These are phyloP conservation scores for Spodoptera picta DNA, from an alignment of 2,888 invertebrate genomes.

Conservation along the genomic window DNA sequence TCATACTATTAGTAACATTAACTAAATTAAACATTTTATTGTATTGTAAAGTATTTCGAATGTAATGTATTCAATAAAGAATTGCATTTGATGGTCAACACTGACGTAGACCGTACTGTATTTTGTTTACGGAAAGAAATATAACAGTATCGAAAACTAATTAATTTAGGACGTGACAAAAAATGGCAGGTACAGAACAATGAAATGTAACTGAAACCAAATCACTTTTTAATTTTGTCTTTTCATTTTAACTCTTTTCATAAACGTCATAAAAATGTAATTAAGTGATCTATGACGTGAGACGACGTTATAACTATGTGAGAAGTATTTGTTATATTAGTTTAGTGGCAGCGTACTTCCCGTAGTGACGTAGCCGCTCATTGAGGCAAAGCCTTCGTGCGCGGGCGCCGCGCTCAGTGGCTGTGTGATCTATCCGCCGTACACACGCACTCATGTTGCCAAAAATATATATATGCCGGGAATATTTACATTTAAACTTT, in stretches of 20 bases:
- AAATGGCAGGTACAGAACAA: constrained; percentile 33
- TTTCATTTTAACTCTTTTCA: constrained; percentile 45
- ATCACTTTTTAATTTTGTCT: constrained; percentile 63
- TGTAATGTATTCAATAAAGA: constrained; percentile 28
- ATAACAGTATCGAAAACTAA: constrained; percentile 11
- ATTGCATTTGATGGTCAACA: constrained; percentile 35
- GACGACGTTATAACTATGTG: constrained; percentile 62
- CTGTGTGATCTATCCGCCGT: constrained; percentile 84
- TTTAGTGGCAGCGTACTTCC: constrained; percentile 84
- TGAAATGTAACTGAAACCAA: constrained; percentile 36
- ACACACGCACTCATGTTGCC: constrained; percentile 84
- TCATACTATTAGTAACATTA: constrained; percentile 2
- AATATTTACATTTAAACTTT: constrained; percentile 26
- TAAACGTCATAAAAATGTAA: constrained; percentile 73
- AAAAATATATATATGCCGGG: constrained; percentile 42
- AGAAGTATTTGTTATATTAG: constrained; percentile 77
- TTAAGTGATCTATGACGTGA: constrained; percentile 75
- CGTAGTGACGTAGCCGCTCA: constrained; percentile 84
- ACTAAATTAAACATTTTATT: constrained; percentile 19
- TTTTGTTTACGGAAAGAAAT: constrained; percentile 39
- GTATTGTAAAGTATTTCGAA: constrained; percentile 8
- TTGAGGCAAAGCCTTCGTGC: constrained; percentile 80
- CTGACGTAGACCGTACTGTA: background rate
- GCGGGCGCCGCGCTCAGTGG: constrained; percentile 82
- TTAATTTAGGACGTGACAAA: constrained; percentile 40